Conservation (phyloP, 1,140 invertebrate species). For the Scaptomyza pallida region DNA sequence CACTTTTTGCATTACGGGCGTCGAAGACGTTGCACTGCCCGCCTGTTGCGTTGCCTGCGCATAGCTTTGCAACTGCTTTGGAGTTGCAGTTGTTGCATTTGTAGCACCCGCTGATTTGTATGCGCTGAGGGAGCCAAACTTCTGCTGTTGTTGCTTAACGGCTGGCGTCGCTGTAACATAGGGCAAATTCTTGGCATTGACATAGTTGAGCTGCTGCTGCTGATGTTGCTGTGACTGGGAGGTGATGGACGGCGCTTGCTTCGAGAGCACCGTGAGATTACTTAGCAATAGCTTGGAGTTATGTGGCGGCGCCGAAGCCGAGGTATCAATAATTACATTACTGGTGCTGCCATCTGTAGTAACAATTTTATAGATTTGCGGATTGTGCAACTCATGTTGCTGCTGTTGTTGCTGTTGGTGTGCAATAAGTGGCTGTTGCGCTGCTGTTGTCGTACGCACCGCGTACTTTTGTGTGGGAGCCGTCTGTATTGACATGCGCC, state of each 20-base stretch:
- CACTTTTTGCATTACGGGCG: conserved; percentile 62
- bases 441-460: conserved; percentile 57
- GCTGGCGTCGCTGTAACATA: conserved; percentile 68
- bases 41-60: conserved; percentile 30
- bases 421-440: conserved; percentile 13
- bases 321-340: conserved; percentile 76
- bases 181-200: conserved; percentile 64
- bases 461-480: conserved; percentile 64
- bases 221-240: conserved; percentile 53
- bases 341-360: conserved; percentile 77
- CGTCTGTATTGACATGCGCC: conserved; percentile 66
- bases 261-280: conserved; percentile 81
- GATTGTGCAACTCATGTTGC: conserved; percentile 67
- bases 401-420: conserved; percentile 46
- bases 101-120: conserved; percentile 47
- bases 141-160: conserved; percentile 61
- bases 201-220: conserved; percentile 70
- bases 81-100: conserved; percentile 14
- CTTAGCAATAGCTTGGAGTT: conserved; percentile 77
- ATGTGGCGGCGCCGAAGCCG: conserved; percentile 58
- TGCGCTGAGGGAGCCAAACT: conserved; percentile 58
- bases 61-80: conserved; percentile 50
- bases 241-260: conserved; percentile 53
- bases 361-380: conserved; percentile 81
- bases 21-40: conserved; percentile 28